Base-by-base conservation (phyloP, 2,797 vertebrate genomes). In the Xenops minutus region DNA sequence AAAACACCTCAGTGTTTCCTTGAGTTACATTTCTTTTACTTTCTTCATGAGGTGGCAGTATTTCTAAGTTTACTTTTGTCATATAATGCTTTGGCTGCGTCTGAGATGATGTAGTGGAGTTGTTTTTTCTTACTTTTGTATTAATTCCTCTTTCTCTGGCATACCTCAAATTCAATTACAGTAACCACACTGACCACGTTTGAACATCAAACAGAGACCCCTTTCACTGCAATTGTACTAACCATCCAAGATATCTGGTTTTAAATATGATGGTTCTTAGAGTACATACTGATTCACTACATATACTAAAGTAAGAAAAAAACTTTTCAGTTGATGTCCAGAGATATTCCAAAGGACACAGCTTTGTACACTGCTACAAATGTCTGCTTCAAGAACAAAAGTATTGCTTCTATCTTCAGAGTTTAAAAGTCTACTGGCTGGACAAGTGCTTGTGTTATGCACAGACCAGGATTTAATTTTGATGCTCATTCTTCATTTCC, bases 41-140 rank as follows among this genome's bases (percentile, higher is more conserved):
- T 85, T 61, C 56, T 44, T 92, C 37, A 89, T 88, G 72, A 52
- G 52, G 44, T 80, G 49, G 44, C 56, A 83, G 49, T 44, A 77
- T 80, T 90, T 88, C 41, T 67, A 90, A 74, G 44, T 56, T 68
- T 86, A 74, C 14, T 37, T 63, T 48, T 22, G 2, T 44, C 51
- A 68, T 8, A 36, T 14, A 77, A 78, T 34, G 14, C 69, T 93
- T 59, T 49, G 12, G 12, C n/a, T 66, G 46, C 39, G 88, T 69
- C 66, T 10, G 26, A 93, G 43, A 63, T 4, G 0, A 12, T 48
- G 37, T 0, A 0, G 22, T 39, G 14, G 16, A 59, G n/a, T 7
- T 75, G 11, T 9, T 72, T 84, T 78, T 89, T 62, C 39, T 72
- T 62, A 34, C 5, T 64, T 88, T 39, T 58, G 20, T 30, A 58